Conservation (phyloP, 2,113 vertebrate species). For the Ptychochromis oligacanthus region DNA sequence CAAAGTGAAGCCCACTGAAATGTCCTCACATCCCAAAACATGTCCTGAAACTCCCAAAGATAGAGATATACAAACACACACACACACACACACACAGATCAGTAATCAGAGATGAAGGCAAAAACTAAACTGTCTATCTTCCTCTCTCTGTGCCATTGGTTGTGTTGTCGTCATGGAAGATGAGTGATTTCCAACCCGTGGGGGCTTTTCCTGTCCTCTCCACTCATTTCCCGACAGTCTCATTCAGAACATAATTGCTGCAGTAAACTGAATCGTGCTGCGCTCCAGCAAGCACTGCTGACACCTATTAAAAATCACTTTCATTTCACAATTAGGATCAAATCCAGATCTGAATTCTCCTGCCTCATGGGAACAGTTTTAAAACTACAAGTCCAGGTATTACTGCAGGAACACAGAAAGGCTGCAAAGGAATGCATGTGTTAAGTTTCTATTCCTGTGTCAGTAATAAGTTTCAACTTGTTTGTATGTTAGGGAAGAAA, state of each 20-base stretch:
- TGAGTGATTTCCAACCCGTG: conserved; percentile 50
- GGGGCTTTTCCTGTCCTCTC: conserved; percentile 30
- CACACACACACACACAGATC: background rate
- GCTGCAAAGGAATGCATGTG: background rate
- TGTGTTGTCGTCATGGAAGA: conserved; percentile 28
- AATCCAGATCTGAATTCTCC: conserved; percentile 9
- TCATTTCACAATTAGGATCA: conserved; percentile 10
- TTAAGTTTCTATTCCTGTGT: background rate
- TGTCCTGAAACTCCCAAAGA: background rate
- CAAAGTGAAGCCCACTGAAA: background rate
- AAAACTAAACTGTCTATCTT: background rate
- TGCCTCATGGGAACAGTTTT: background rate
- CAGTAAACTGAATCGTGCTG: conserved; percentile 6
- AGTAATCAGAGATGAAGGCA: conserved; percentile 7
- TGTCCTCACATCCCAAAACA: background rate
- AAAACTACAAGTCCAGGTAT: background rate
- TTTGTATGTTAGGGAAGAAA: background rate
- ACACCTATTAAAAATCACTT: conserved; percentile 12
- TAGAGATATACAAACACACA: background rate
- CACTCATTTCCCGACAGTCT: conserved; percentile 21
- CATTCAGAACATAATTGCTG: conserved; percentile 15
- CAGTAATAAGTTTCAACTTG: background rate
- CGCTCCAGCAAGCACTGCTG: background rate
- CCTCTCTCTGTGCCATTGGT: background rate
- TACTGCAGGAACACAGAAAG: background rate